phyloP scores from a whole-genome alignment of 2,113 vertebrate genomes.

The Meles meles region DNA sequence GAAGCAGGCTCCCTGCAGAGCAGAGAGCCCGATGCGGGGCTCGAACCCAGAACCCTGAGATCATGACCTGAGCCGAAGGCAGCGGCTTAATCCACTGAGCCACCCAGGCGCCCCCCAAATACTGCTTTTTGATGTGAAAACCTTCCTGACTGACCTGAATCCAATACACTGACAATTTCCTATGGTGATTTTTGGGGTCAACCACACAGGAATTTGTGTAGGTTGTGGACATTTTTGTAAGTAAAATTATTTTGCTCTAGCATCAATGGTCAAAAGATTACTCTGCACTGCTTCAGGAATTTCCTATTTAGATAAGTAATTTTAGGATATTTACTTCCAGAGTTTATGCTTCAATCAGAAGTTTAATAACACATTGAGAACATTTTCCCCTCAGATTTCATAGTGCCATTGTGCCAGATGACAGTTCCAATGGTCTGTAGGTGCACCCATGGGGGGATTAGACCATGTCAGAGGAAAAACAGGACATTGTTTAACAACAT shows the following conservation, averaged over 20 bases:
- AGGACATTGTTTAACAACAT: conserved; percentile 26
- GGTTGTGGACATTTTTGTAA: neutral
- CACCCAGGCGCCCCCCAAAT: no score
- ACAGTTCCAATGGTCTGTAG: neutral
- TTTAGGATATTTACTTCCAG: neutral
- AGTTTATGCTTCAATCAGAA: neutral
- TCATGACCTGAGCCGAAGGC: no score
- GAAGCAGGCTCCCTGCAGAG: no score
- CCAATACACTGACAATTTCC: neutral
- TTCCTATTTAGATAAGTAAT: conserved; percentile 23
- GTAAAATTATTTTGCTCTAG: neutral
- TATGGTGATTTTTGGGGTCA: neutral
- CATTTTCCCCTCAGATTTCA: neutral
- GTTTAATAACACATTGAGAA: neutral
- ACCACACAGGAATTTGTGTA: neutral
- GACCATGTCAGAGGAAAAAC: neutral
- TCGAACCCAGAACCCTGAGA: no score
- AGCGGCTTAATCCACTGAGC: no score
- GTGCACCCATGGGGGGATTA: neutral
- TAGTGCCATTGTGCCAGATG: neutral
- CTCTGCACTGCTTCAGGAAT: neutral
- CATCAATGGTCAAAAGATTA: neutral
- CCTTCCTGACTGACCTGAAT: neutral
- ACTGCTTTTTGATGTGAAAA: neutral
- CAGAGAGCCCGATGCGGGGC: no score